A percentile compares a stretch with the other conserved stretches of the same genome.
Evolutionary conservation across 2,113 vertebrate species (phyloP).

Genomic region (Pollimyrus isidori): DNA sequence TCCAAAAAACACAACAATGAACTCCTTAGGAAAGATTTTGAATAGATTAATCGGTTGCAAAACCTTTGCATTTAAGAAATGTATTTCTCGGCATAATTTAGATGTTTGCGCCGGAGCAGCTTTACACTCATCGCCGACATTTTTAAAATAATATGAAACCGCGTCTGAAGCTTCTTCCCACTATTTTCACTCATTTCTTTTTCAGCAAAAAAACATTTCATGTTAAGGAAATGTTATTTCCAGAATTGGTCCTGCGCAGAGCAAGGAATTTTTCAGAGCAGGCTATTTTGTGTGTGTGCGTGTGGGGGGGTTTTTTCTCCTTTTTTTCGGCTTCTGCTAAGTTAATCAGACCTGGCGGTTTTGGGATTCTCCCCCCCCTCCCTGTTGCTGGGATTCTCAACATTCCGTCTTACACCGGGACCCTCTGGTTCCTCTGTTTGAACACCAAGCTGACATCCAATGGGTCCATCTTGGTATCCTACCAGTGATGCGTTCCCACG

Average conservation of each 20-base stretch:
- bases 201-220: constrained; percentile 4
- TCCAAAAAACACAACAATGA: background rate
- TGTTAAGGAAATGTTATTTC: constrained; percentile 14
- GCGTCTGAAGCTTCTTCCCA: too few species aligned
- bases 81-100: background rate
- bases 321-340: constrained; percentile 19
- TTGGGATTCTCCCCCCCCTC: background rate
- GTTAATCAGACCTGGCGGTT: constrained; percentile 14
- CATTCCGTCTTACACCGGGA: background rate
- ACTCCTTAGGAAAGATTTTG: background rate
- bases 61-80: constrained; percentile 1
- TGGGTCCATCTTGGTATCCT: background rate
- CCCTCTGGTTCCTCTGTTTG: constrained; percentile 15
- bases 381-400: background rate
- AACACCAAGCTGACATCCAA: background rate
- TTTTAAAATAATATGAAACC: background rate
- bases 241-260: background rate
- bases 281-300: background rate
- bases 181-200: background rate
- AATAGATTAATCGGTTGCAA: constrained; percentile 19
- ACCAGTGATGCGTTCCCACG: background rate
- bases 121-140: background rate
- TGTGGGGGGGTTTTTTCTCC: background rate
- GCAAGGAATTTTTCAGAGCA: background rate
- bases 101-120: background rate